These are phyloP conservation scores for Telmatochromis sp. DNA, from an alignment of 2,113 vertebrate species.

Conservation along the genomic window DNA sequence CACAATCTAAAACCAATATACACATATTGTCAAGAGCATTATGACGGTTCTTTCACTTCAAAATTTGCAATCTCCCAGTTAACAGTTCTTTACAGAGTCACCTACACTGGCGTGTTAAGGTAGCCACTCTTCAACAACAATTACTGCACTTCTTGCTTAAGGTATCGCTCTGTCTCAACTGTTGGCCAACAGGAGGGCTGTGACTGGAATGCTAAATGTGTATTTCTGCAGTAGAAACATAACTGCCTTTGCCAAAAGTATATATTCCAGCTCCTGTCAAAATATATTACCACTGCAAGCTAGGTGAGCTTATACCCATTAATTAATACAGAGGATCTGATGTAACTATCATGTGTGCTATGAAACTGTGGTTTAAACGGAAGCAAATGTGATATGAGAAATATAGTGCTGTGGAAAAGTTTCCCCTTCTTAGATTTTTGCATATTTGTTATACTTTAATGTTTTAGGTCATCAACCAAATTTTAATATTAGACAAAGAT, in stretches of 20 bases:
- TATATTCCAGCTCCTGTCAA: background rate
- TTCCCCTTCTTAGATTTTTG: background rate
- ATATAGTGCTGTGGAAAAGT: background rate
- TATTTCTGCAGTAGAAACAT: constrained; percentile 2
- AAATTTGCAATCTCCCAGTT: background rate
- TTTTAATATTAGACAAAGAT: background rate
- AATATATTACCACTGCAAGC: background rate
- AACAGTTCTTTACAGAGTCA: background rate
- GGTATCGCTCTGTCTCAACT: background rate
- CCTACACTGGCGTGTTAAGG: background rate
- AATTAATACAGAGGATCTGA: background rate
- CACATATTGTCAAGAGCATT: background rate
- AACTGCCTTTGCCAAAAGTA: background rate
- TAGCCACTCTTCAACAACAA: background rate
- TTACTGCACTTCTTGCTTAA: constrained; percentile 4
- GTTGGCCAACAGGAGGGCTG: constrained; percentile 6
- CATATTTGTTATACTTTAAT: background rate
- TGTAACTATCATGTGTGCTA: background rate
- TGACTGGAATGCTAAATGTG: constrained; percentile 19
- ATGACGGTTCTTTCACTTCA: background rate
- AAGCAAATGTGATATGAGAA: background rate
- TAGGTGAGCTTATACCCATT: background rate
- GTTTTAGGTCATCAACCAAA: background rate
- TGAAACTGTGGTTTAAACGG: background rate
- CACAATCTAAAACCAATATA: background rate